Conservation (phyloP, 2,888 invertebrate species). For the Agonopterix alstromeriana region DNA sequence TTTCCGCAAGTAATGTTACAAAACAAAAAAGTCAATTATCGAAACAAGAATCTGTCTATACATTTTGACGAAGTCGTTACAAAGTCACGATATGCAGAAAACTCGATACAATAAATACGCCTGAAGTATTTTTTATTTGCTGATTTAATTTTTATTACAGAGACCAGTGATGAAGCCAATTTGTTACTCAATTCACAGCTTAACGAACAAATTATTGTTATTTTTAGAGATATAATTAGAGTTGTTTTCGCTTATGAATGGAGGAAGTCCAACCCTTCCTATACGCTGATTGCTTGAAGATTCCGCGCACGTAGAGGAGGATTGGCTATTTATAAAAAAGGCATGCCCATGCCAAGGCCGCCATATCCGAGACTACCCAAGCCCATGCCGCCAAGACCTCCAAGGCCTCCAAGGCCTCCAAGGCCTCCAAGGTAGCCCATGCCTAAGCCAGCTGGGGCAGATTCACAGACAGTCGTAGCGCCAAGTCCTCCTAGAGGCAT, state of each 20-base stretch:
- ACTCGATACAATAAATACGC: not conserved
- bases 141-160: not conserved
- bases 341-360: conserved; percentile 1
- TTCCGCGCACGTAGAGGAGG: conserved; percentile 4
- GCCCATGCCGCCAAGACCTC: conserved; percentile 1
- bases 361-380: not conserved
- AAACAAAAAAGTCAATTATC: too few relatives aligned
- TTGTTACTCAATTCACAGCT: not conserved
- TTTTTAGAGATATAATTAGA: too few relatives aligned
- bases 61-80: too few relatives aligned
- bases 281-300: not conserved
- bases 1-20: too few relatives aligned
- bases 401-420: not conserved
- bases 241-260: not conserved
- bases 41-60: too few relatives aligned
- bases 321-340: conserved; percentile 35
- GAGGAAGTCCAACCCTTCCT: not conserved
- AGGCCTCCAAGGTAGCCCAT: not conserved
- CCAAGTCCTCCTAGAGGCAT: conserved; percentile 15
- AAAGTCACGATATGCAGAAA: too few relatives aligned
- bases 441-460: not conserved
- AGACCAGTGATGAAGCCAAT: conserved; percentile 4
- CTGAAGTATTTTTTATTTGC: conserved; percentile 11
- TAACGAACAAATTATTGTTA: not conserved
- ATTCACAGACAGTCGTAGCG: conserved; percentile 18